Percentiles rank a stretch among this genome's conserved stretches.
Evolutionary conservation across 2,113 vertebrate species (phyloP).

Genomic region (Ophthalmolycus amberensis): DNA sequence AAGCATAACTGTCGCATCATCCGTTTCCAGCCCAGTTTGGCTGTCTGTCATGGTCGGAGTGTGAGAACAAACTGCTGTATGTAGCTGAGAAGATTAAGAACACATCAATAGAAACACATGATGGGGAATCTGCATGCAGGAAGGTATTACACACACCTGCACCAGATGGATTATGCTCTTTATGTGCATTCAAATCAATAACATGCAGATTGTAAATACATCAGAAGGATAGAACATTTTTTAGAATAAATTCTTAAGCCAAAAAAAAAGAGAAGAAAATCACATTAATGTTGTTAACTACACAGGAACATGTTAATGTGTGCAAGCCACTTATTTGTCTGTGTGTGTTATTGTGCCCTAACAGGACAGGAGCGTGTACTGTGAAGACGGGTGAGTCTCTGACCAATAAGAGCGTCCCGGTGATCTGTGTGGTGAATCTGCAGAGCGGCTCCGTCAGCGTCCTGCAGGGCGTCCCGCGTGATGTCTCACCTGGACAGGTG

Average conservation of each 20-base stretch:
- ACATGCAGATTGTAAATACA: not conserved
- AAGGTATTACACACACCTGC: conserved; percentile 37
- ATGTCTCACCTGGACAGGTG: conserved; percentile 85
- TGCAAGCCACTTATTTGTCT: not conserved
- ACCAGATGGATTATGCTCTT: not conserved
- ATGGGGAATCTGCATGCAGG: not conserved
- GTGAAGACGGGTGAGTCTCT: conserved; percentile 85
- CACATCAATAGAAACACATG: conserved; percentile 1
- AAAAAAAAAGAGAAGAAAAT: not conserved
- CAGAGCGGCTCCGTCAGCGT: conserved; percentile 54
- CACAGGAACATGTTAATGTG: not conserved
- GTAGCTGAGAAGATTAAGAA: conserved; percentile 79
- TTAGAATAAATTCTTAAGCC: not conserved
- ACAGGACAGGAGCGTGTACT: conserved; percentile 79
- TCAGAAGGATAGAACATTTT: not conserved
- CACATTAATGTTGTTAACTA: not conserved
- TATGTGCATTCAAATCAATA: not conserved
- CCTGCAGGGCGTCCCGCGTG: conserved; percentile 70
- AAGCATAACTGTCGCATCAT: not conserved
- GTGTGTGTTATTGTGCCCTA: conserved; percentile 5
- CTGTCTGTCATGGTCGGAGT: conserved; percentile 82
- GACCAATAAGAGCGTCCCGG: conserved; percentile 76
- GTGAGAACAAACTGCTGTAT: conserved; percentile 81
- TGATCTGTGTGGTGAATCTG: conserved; percentile 79
- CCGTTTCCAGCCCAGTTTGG: conserved; percentile 77